phyloP scores from a whole-genome alignment of 2,113 vertebrate genomes.

The Bubalus kerabau region DNA sequence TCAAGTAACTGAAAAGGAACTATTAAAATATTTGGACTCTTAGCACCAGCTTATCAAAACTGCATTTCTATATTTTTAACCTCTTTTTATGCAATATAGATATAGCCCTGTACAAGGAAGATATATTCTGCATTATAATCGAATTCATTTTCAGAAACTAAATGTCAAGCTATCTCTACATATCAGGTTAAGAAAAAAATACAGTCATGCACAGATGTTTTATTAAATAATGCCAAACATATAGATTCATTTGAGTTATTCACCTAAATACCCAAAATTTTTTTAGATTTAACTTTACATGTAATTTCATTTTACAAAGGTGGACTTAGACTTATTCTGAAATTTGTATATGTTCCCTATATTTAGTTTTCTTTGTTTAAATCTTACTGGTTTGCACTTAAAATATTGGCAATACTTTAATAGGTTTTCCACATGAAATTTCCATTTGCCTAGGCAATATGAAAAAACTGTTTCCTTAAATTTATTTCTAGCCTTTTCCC shows the following conservation, averaged over 20 bases:
- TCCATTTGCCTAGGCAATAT: neutral
- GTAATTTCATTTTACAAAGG: neutral
- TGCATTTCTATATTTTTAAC: neutral
- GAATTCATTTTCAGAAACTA: neutral
- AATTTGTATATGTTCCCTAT: neutral
- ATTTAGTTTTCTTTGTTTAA: slow-evolving; percentile 19
- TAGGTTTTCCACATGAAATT: neutral
- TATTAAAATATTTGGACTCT: neutral
- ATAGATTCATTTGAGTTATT: neutral
- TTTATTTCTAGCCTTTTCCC: neutral
- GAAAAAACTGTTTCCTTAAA: neutral
- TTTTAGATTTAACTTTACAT: neutral
- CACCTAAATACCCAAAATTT: neutral
- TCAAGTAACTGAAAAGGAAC: neutral
- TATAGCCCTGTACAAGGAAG: neutral
- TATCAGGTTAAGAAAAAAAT: neutral
- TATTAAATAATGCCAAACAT: neutral
- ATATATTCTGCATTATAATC: neutral
- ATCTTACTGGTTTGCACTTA: neutral
- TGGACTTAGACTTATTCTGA: neutral
- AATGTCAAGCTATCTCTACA: neutral
- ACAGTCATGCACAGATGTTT: neutral
- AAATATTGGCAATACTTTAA: neutral
- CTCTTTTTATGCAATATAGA: neutral
- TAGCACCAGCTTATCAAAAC: neutral